A percentile compares a stretch with the other conserved stretches of the same genome.
Conservation (phyloP, 2,888 invertebrate species). For the Euzophera pinguis region DNA sequence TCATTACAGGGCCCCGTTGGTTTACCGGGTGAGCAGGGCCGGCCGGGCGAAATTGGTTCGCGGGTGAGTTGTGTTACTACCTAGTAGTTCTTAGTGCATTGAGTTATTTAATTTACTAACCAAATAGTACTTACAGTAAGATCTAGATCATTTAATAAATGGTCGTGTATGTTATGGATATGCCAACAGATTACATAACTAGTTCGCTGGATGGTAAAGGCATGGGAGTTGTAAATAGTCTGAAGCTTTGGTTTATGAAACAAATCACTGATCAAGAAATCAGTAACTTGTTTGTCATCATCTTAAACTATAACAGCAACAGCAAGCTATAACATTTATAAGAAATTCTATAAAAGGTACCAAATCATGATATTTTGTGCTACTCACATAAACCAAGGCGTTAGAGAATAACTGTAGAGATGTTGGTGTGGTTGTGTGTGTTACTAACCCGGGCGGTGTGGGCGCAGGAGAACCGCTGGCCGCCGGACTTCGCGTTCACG, state of each 20-base stretch:
- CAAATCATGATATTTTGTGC: not conserved
- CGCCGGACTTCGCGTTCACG: constrained; percentile 71
- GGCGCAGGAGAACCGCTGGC: constrained; percentile 70
- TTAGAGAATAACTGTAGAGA: not conserved
- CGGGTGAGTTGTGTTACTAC: constrained; percentile 82
- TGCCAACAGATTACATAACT: not conserved
- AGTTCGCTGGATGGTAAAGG: not conserved
- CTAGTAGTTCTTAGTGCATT: not conserved
- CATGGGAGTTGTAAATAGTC: not conserved
- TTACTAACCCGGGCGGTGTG: constrained; percentile 47
- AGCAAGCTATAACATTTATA: too few relatives aligned
- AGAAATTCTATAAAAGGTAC: too few relatives aligned
- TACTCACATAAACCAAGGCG: not conserved
- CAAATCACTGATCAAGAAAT: too few relatives aligned
- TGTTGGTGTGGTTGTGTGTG: not conserved
- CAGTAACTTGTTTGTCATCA: not conserved
- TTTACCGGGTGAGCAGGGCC: constrained; percentile 87
- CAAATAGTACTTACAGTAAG: not conserved
- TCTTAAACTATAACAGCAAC: too few relatives aligned
- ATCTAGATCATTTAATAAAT: not conserved
- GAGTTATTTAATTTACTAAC: not conserved
- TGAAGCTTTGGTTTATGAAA: not conserved
- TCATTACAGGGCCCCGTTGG: constrained; percentile 90
- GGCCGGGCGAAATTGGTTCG: constrained; percentile 86
- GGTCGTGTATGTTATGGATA: not conserved